Evolutionary conservation across 2,113 vertebrate genomes (phyloP).

Genomic region (Pheucticus melanocephalus): DNA sequence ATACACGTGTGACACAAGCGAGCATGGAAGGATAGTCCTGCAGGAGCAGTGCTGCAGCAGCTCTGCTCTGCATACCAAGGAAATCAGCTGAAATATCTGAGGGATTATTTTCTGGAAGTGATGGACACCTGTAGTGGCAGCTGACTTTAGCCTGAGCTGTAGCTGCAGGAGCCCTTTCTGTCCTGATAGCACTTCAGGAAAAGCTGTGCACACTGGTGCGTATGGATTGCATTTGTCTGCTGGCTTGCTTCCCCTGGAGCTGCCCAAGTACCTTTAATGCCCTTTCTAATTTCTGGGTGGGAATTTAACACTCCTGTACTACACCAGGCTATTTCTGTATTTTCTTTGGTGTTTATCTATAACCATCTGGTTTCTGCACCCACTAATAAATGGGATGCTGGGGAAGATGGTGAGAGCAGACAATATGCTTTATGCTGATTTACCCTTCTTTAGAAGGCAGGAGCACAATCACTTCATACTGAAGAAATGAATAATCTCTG

Average conservation of each 20-base stretch:
- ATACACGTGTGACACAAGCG: fast-evolving
- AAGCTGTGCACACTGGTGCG: fast-evolving
- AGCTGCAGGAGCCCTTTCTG: background rate
- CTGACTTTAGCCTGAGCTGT: background rate
- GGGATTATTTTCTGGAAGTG: background rate
- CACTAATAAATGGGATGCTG: background rate
- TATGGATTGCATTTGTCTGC: background rate
- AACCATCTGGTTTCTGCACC: constrained; percentile 5
- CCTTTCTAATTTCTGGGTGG: constrained; percentile 2
- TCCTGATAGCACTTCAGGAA: background rate
- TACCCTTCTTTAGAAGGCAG: background rate
- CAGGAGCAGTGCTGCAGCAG: background rate
- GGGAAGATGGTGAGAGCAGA: background rate
- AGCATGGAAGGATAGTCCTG: background rate
- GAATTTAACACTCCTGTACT: background rate
- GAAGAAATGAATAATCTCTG: background rate
- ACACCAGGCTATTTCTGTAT: background rate
- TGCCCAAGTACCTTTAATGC: background rate
- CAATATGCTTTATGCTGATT: background rate
- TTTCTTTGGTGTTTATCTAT: background rate
- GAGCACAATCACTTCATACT: background rate
- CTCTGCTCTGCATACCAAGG: background rate
- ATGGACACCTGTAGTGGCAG: background rate
- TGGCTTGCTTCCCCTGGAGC: background rate
- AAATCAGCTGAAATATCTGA: background rate